phyloP scores from a whole-genome alignment of 2,888 invertebrate species.

The Lithophane socia region DNA sequence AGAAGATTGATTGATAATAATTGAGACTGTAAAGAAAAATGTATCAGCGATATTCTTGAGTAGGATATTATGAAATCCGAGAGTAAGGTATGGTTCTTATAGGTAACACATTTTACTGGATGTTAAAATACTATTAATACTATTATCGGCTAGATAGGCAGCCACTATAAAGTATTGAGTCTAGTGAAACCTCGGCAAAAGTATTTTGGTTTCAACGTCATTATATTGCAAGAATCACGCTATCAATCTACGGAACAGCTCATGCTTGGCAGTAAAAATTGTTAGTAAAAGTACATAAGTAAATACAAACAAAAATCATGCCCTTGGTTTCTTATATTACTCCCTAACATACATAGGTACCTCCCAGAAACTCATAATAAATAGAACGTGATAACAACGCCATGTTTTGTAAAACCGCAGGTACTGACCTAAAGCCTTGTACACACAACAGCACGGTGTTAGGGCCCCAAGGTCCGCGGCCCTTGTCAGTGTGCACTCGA shows the following conservation, averaged over 20 bases:
- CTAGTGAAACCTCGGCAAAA: not conserved
- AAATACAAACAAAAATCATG: slow-evolving; percentile 21
- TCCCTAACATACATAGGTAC: slow-evolving; percentile 6
- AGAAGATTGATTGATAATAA: not conserved
- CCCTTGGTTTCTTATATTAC: slow-evolving; percentile 23
- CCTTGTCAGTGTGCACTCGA: slow-evolving; percentile 64
- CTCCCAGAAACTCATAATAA: slow-evolving; percentile 19
- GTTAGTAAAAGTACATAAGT: slow-evolving; percentile 22
- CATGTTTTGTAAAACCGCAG: slow-evolving; percentile 28
- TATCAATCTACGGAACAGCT: not conserved
- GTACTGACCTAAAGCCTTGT: slow-evolving; percentile 63
- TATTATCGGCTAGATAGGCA: not conserved
- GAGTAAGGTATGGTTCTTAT: no score
- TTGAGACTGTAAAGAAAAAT: not conserved
- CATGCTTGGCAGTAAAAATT: not conserved
- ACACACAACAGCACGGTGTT: slow-evolving; percentile 29
- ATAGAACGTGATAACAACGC: slow-evolving; percentile 36
- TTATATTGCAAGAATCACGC: not conserved
- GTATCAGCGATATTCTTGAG: not conserved
- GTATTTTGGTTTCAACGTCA: not conserved
- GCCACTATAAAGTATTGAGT: not conserved
- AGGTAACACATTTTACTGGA: not conserved
- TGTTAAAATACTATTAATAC: not conserved
- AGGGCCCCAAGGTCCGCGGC: slow-evolving; percentile 60
- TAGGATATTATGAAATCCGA: not conserved